These are phyloP conservation scores for Lycodopsis pacificus DNA, from an alignment of 2,797 vertebrate genomes.

Conservation along the genomic window DNA sequence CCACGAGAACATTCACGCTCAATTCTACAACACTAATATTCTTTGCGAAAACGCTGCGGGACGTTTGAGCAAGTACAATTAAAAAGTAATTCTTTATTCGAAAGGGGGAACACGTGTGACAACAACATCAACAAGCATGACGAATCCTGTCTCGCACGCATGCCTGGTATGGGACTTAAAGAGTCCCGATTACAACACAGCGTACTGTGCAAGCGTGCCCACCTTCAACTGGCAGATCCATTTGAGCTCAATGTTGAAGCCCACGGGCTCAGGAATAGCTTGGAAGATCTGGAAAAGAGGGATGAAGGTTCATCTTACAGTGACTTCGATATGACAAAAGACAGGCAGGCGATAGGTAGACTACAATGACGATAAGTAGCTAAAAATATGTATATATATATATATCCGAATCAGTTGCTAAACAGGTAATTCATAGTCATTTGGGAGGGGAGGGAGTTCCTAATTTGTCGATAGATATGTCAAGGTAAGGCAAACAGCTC, in stretches of 20 bases:
- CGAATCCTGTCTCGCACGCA: neutral
- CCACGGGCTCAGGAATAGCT: slow-evolving; percentile 90
- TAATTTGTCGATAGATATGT: neutral
- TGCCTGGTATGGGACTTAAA: too few relatives aligned
- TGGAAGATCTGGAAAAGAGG: slow-evolving; percentile 89
- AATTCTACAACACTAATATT: neutral
- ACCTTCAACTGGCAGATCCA: slow-evolving; percentile 97
- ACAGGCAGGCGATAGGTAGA: neutral
- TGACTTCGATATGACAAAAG: neutral
- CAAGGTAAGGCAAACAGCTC: too few relatives aligned
- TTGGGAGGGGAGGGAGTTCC: neutral
- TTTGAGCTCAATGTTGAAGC: slow-evolving; percentile 98
- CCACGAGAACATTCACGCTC: neutral
- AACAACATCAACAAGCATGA: too few relatives aligned
- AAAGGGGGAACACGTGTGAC: neutral
- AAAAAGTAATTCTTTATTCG: neutral
- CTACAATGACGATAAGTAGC: neutral
- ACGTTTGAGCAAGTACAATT: neutral
- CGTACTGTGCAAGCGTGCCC: slow-evolving; percentile 29
- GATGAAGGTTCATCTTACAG: neutral
- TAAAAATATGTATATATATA: neutral
- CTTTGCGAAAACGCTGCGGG: neutral
- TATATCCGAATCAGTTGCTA: neutral
- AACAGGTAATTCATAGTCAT: neutral
- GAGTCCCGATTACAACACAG: too few relatives aligned